Percentiles rank a stretch among this genome's conserved stretches.
Conservation (phyloP, 2,113 vertebrate species). For the Xyliphius kryptos region DNA sequence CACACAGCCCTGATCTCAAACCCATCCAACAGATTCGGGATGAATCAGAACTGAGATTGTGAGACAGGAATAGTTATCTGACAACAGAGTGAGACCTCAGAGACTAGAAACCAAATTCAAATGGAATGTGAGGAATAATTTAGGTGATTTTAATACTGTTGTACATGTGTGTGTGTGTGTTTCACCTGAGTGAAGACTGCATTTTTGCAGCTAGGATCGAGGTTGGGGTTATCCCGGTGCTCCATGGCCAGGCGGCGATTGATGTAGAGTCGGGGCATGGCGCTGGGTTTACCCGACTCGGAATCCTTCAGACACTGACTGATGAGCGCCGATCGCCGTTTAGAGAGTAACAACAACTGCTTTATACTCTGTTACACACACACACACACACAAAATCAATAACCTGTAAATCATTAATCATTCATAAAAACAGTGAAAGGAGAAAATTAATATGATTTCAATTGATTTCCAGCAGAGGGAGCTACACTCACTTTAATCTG, state of each 20-base stretch:
- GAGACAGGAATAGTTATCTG: too few species aligned
- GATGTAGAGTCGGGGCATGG: constrained; percentile 97
- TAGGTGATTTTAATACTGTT: not conserved
- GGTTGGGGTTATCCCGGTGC: constrained; percentile 84
- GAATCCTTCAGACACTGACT: constrained; percentile 94
- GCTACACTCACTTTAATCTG: constrained; percentile 80
- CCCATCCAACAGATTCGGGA: too few species aligned
- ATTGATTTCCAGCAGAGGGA: not conserved
- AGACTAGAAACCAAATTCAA: not conserved
- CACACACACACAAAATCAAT: not conserved
- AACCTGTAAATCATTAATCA: not conserved
- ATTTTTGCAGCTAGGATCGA: constrained; percentile 84
- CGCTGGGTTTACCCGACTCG: constrained; percentile 89
- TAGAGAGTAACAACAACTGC: constrained; percentile 90
- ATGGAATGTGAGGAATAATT: not conserved
- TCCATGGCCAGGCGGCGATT: constrained; percentile 96
- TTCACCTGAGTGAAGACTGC: constrained; percentile 89
- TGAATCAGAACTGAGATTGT: too few species aligned
- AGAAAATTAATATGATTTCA: too few species aligned
- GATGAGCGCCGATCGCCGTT: constrained; percentile 84
- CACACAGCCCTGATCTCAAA: too few species aligned
- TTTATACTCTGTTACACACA: constrained; percentile 76
- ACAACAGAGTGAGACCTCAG: too few species aligned
- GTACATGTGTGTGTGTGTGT: not conserved
- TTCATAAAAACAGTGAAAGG: not conserved